Evolutionary conservation across 2,888 invertebrate species (phyloP), one percentile per base, ranked within the genome.

Genomic region (Eurois occulta): DNA sequence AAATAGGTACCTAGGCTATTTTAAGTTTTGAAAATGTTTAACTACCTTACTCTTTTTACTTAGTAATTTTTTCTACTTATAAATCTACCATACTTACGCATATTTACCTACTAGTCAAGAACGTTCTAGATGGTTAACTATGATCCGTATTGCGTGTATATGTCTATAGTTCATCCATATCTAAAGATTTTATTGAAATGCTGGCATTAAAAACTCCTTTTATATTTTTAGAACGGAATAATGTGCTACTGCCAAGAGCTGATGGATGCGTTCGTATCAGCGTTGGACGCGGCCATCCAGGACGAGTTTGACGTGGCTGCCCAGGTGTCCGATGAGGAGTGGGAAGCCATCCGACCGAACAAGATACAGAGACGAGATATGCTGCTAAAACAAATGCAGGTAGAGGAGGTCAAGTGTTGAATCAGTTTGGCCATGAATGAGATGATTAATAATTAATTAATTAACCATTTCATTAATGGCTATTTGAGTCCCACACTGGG

Each of bases 281-380:
- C 98, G 0, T 91, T 98, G 73, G 98, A 98, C 65, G 97, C 97
- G 60, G 97, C 98, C 0, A 97, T 98, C 2, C 95, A 97, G 65
- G 98, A 98, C 62, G 98, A 99, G 94, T 97, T 97, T 72, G 97
- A 98, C 46, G 97, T 98, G 60, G 98, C 98, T 10, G 97, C 97
- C 2, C 98, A 98, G 92, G 98, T 98, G 6, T 98, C 98, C 0
- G 98, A 98, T 87, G 98, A 98, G 92, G 98, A 99, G 95, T 99
- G 98, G 98, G 98, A 98, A 89, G 97, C 98, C 0, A 97, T 98
- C 83, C 97, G 98, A 86, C 97, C 98, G 0, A 97, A 97, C 2
- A 98, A 98, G 92, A 87, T 94, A 13, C 98, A 98, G 86, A 97
- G 98, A 86, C 97, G 97, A 80, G 95, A 97, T 52, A 97, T 97